Evolutionary conservation across 2,113 vertebrate genomes (phyloP).

Genomic region (Pristiophorus japonicus): DNA sequence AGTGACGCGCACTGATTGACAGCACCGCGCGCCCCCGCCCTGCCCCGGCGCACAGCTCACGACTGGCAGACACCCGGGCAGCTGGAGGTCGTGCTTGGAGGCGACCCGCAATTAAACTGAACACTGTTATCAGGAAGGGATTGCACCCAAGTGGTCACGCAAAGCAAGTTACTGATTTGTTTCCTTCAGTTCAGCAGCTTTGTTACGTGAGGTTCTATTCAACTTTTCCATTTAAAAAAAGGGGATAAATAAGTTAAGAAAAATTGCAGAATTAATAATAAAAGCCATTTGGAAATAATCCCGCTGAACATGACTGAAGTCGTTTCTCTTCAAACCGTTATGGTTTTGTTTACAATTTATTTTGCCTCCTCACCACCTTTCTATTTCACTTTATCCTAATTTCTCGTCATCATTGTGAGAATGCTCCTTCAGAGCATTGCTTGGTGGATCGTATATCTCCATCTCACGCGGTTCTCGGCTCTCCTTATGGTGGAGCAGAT

Average conservation of each 20-base stretch:
- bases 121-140: background rate
- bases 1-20: slow-evolving; percentile 15
- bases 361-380: background rate
- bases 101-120: background rate
- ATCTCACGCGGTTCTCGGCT: background rate
- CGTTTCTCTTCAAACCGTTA: background rate
- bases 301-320: background rate
- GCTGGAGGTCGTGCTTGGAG: background rate
- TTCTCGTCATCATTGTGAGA: no score
- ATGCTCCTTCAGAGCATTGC: background rate
- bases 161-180: background rate
- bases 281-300: background rate
- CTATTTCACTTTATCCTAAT: background rate
- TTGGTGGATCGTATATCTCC: background rate
- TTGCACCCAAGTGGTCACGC: background rate
- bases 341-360: background rate
- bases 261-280: background rate
- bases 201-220: background rate
- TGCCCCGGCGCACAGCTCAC: background rate
- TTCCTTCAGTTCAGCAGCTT: background rate
- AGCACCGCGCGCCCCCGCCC: background rate
- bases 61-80: background rate
- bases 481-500: background rate
- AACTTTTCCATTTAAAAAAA: background rate
- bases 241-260: background rate